Conservation (phyloP, 2,113 vertebrate species). For the Oncorhynchus gorbuscha region DNA sequence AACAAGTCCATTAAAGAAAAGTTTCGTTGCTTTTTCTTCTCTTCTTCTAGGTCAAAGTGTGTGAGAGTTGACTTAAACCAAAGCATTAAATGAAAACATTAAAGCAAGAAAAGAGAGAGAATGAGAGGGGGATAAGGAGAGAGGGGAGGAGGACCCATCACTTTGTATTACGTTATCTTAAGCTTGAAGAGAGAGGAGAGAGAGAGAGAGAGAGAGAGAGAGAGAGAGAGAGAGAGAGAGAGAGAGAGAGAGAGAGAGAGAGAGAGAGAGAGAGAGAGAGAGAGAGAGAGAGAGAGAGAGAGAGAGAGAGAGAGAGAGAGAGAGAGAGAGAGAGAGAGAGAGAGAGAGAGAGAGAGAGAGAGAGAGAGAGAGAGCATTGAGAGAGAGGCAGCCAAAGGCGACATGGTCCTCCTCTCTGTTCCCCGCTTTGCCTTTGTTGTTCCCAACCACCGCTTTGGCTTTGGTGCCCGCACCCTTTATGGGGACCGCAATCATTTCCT, state of each 20-base stretch:
- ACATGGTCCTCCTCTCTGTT: too few relatives aligned
- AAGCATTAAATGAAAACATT: neutral
- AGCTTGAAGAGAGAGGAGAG: too few relatives aligned
- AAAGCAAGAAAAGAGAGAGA: neutral
- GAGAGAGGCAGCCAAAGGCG: neutral
- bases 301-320: too few relatives aligned
- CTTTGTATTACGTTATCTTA: neutral
- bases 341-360: too few relatives aligned
- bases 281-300: conserved; percentile 45
- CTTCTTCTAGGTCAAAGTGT: neutral
- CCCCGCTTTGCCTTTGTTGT: too few relatives aligned
- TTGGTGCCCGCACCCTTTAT: neutral
- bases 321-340: too few relatives aligned
- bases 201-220: neutral
- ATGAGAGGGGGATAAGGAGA: neutral
- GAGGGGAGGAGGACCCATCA: neutral
- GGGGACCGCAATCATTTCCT: neutral
- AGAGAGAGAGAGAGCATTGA: too few relatives aligned
- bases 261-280: neutral
- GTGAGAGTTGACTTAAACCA: neutral
- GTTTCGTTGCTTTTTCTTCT: neutral
- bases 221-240: conserved; percentile 11
- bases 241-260: rapidly evolving
- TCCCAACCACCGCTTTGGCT: too few relatives aligned
- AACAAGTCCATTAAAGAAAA: neutral